These are phyloP conservation scores for Drosophila takahashii DNA, from an alignment of 1,140 invertebrate genomes.

Conservation along the genomic window DNA sequence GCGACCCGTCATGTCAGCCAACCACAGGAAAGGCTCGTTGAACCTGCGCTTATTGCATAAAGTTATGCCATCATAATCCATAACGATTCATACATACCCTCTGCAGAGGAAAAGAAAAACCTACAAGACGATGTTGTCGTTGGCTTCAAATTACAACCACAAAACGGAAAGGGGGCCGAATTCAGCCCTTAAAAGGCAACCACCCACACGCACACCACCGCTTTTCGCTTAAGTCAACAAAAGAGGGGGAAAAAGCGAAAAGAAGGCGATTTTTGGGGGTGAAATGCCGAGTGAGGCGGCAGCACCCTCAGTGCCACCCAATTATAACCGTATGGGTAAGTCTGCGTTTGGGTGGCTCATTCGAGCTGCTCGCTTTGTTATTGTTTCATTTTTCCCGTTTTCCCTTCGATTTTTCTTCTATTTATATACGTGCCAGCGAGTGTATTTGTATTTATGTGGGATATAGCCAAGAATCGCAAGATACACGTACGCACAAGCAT, in stretches of 20 bases:
- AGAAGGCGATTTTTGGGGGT: conserved; percentile 64
- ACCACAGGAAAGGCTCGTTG: conserved; percentile 16
- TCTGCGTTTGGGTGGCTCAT: conserved; percentile 35
- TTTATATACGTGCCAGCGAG: conserved; percentile 23
- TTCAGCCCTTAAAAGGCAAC: conserved; percentile 53
- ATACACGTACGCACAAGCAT: conserved; percentile 41
- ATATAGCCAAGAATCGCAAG: conserved; percentile 33
- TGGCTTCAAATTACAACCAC: conserved; percentile 76
- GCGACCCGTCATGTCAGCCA: conserved; percentile 17
- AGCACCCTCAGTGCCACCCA: conserved; percentile 78
- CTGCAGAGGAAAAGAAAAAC: conserved; percentile 2
- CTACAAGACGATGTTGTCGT: conserved; percentile 15
- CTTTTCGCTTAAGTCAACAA: conserved; percentile 70
- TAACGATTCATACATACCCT: conserved; percentile 38
- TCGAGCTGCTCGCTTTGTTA: conserved; percentile 56
- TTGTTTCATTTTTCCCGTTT: conserved; percentile 77
- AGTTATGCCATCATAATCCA: conserved; percentile 82
- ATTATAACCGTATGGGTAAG: conserved; percentile 75
- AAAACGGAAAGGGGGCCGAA: conserved; percentile 48
- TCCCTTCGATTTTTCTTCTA: conserved; percentile 64
- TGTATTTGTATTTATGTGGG: conserved; percentile 49
- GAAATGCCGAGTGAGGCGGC: conserved; percentile 52
- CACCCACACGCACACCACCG: conserved; percentile 7
- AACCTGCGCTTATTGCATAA: conserved; percentile 64
- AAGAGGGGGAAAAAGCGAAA: conserved; percentile 39